Percentiles rank a stretch among this genome's conserved stretches.
Evolutionary conservation across 53 echinoderm and acorn worm genomes (phyloP).

Genomic region (Temnopleurus reevesii): DNA sequence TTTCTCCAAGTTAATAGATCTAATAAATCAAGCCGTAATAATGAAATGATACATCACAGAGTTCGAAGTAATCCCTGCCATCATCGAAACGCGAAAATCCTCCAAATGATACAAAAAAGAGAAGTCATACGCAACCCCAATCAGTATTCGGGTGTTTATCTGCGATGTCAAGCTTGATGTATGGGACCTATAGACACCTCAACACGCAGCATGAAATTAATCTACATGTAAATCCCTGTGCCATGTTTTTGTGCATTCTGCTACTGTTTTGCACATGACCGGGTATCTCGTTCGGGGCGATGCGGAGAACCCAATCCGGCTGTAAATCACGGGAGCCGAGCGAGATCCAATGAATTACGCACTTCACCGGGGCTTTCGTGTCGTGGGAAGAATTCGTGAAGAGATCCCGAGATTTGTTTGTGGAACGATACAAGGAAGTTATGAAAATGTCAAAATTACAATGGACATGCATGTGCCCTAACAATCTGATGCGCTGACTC

Average conservation of each 20-base stretch:
- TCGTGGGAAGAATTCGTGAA: neutral
- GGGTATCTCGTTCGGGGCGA: too few species aligned
- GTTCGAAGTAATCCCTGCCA: neutral
- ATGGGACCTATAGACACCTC: neutral
- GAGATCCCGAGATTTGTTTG: slow-evolving; percentile 19
- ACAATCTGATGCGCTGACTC: too few species aligned
- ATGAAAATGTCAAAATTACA: neutral
- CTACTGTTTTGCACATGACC: neutral
- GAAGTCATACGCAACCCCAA: neutral
- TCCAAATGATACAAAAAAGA: neutral
- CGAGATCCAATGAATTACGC: slow-evolving; percentile 14
- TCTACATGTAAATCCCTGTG: slow-evolving; percentile 26
- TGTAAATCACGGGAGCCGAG: slow-evolving; percentile 14
- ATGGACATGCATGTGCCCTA: too few species aligned
- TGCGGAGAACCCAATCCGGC: neutral
- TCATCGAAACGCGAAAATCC: slow-evolving; percentile 10
- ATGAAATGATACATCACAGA: slow-evolving; percentile 15
- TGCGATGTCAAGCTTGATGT: slow-evolving; percentile 24
- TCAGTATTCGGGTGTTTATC: slow-evolving; percentile 20
- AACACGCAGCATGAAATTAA: slow-evolving; percentile 24
- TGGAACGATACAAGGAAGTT: neutral
- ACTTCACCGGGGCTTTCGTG: neutral
- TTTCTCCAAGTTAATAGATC: slow-evolving; percentile 15
- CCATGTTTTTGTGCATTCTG: slow-evolving; percentile 21
- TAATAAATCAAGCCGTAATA: slow-evolving; percentile 20